phyloP scores from a whole-genome alignment of 2,888 invertebrate genomes.

The Kuschelorhynchus macadamiae region DNA sequence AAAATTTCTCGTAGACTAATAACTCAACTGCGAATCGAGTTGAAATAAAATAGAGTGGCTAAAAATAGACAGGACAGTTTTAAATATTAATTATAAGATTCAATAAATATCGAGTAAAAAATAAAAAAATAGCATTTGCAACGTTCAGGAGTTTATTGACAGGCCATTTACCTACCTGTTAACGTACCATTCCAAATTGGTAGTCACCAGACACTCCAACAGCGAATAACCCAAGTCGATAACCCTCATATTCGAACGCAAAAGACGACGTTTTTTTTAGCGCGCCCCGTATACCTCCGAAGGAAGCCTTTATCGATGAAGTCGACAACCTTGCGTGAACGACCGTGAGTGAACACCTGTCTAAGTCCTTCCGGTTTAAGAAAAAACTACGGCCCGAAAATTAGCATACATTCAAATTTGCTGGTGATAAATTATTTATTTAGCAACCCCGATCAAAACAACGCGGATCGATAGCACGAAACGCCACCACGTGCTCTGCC shows the following conservation, averaged over 20 bases:
- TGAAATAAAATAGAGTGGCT: too few species aligned
- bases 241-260: slow-evolving; percentile 23
- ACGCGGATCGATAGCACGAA: too few species aligned
- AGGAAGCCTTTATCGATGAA: slow-evolving; percentile 12
- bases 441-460: neutral
- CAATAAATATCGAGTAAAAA: too few species aligned
- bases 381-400: slow-evolving; percentile 1
- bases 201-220: slow-evolving; percentile 19
- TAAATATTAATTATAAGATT: too few species aligned
- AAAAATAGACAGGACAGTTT: too few species aligned
- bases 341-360: slow-evolving; percentile 33
- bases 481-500: too few species aligned
- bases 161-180: slow-evolving; percentile 28
- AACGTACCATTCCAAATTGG: slow-evolving; percentile 23
- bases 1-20: too few species aligned
- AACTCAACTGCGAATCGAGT: too few species aligned
- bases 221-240: slow-evolving; percentile 33
- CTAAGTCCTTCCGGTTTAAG: slow-evolving; percentile 21
- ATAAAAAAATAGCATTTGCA: too few species aligned
- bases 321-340: slow-evolving; percentile 25
- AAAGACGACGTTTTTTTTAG: neutral
- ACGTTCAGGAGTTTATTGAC: too few species aligned
- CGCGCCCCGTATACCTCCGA: neutral
- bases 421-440: neutral
- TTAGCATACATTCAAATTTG: neutral